These are phyloP conservation scores for Pantelozetes paolii DNA, from an alignment of 2,888 invertebrate genomes.

Conservation along the genomic window DNA sequence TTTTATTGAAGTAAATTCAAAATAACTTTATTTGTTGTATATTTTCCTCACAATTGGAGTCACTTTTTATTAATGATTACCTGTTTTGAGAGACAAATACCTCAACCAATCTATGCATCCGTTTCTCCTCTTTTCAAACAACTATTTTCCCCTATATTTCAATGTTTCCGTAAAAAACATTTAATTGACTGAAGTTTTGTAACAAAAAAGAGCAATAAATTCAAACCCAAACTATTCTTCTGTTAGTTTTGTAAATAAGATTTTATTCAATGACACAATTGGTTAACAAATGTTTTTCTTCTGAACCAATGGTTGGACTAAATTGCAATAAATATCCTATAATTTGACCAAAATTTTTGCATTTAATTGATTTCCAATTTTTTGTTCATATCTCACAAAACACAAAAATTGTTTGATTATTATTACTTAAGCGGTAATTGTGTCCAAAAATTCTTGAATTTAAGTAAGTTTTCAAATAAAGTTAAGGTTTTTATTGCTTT, in stretches of 20 bases:
- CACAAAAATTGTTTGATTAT: not conserved
- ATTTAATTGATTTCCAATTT: no score
- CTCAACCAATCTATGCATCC: not conserved
- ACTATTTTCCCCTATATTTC: not conserved
- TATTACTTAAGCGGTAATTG: not conserved
- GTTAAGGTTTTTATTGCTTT: not conserved
- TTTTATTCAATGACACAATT: not conserved
- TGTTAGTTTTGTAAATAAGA: no score
- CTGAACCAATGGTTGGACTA: no score
- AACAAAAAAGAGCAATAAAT: not conserved
- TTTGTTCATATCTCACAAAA: no score
- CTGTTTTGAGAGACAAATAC: not conserved
- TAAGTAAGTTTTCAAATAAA: not conserved
- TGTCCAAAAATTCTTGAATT: not conserved
- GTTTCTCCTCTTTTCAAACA: not conserved
- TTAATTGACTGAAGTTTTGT: not conserved
- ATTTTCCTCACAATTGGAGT: not conserved
- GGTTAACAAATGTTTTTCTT: no score
- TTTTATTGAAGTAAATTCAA: not conserved
- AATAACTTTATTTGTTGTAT: not conserved
- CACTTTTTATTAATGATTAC: slow-evolving; percentile 17
- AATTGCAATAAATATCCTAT: no score
- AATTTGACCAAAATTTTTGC: no score
- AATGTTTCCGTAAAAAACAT: slow-evolving; percentile 13
- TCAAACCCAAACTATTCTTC: not conserved